These are phyloP conservation scores for Megathymus violae DNA, from an alignment of 1,140 invertebrate genomes.

Conservation along the genomic window DNA sequence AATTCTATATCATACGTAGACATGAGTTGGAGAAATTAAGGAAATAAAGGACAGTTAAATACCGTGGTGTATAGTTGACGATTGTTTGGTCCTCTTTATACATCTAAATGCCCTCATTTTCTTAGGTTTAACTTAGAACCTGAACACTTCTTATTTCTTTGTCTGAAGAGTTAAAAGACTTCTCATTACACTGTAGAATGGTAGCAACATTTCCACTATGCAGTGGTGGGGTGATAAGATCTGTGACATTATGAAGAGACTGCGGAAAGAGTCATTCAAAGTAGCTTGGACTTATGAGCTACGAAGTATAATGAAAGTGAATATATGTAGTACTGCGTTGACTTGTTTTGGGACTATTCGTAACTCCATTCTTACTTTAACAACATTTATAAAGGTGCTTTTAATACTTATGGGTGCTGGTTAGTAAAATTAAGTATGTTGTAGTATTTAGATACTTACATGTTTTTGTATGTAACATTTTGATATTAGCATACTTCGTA, in stretches of 20 bases:
- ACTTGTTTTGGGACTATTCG: not conserved
- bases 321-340: not conserved
- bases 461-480: too few relatives aligned
- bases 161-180: slow-evolving; percentile 24
- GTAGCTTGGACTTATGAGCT: not conserved
- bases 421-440: too few relatives aligned
- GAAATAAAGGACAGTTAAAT: too few relatives aligned
- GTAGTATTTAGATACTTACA: too few relatives aligned
- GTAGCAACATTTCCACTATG: slow-evolving; percentile 14
- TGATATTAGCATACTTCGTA: too few relatives aligned
- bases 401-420: slow-evolving; percentile 9
- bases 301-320: not conserved
- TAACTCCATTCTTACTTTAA: not conserved
- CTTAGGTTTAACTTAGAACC: not conserved
- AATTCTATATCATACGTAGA: too few relatives aligned
- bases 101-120: not conserved
- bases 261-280: slow-evolving; percentile 5
- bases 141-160: slow-evolving; percentile 11
- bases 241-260: slow-evolving; percentile 23
- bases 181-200: slow-evolving; percentile 18
- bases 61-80: too few relatives aligned
- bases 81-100: not conserved
- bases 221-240: slow-evolving; percentile 23
- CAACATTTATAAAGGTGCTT: too few relatives aligned
- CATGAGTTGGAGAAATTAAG: too few relatives aligned